Evolutionary conservation across 2,113 vertebrate species (phyloP).

Genomic region (Tupaia chinensis): DNA sequence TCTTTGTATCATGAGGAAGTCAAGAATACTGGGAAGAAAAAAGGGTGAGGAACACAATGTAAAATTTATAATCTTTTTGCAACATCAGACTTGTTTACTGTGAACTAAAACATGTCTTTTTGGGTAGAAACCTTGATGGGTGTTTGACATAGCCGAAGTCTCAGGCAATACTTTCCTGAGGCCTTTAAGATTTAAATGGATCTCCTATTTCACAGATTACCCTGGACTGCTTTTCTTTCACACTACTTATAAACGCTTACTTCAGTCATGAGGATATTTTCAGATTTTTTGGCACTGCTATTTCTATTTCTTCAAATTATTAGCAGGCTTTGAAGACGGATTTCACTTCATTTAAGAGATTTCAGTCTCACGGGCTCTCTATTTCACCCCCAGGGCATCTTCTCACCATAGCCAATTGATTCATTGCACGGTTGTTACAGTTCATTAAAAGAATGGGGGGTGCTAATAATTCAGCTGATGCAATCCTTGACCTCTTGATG

Average conservation of each 20-base stretch:
- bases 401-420: constrained; percentile 59
- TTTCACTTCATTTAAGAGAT: constrained; percentile 70
- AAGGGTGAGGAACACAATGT: too few species aligned
- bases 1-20: too few species aligned
- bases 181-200: too few species aligned
- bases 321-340: constrained; percentile 65
- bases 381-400: constrained; percentile 57
- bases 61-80: too few species aligned
- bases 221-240: too few species aligned
- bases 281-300: not conserved
- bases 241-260: not conserved
- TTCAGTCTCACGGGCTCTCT: constrained; percentile 38
- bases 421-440: constrained; percentile 72
- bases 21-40: too few species aligned
- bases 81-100: too few species aligned
- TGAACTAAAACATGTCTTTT: too few species aligned
- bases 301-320: constrained; percentile 64
- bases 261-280: constrained; percentile 26
- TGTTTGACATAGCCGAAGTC: too few species aligned
- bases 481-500: constrained; percentile 56
- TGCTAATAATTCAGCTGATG: constrained; percentile 70
- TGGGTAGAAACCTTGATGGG: too few species aligned
- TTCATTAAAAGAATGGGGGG: constrained; percentile 75
- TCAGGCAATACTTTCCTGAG: too few species aligned
- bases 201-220: too few species aligned